Conservation (phyloP, 2,888 invertebrate species). For the Cerceris rybyensis region DNA sequence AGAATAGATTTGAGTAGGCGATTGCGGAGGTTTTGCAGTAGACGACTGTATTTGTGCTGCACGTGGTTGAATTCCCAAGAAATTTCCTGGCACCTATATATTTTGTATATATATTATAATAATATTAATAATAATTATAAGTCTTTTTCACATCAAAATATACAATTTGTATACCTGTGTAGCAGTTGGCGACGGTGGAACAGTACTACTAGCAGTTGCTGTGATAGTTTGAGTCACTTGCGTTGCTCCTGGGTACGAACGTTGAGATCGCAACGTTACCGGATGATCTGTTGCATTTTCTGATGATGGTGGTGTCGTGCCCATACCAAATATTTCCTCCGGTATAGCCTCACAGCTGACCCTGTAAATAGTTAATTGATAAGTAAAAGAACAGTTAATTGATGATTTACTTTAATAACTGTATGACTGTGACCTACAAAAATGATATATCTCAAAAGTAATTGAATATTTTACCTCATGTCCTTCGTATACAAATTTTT, state of each 20-base stretch:
- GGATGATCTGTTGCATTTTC: conserved; percentile 82
- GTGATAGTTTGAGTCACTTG: conserved; percentile 76
- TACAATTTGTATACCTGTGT: conserved; percentile 65
- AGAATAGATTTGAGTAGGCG: conserved; percentile 85
- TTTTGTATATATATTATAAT: background rate
- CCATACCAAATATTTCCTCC: conserved; percentile 91
- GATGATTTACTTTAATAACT: background rate
- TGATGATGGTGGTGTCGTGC: conserved; percentile 87
- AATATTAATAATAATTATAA: conserved; percentile 2
- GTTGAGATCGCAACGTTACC: conserved; percentile 82
- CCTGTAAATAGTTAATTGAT: conserved; percentile 80
- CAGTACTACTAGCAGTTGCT: conserved; percentile 79
- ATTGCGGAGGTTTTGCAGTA: conserved; percentile 85
- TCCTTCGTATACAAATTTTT: conserved; percentile 88
- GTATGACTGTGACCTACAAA: background rate
- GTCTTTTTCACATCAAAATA: background rate
- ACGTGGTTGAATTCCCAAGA: conserved; percentile 73
- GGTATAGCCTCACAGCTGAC: conserved; percentile 95
- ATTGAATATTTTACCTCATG: conserved; percentile 82
- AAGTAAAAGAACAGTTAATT: too few relatives aligned
- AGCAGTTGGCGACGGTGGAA: conserved; percentile 83
- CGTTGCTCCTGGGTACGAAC: conserved; percentile 82
- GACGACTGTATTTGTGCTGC: conserved; percentile 64
- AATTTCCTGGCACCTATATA: conserved; percentile 71
- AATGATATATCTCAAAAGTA: background rate